phyloP scores from a whole-genome alignment of 1,140 invertebrate species.

The Solenopsis fugax region DNA sequence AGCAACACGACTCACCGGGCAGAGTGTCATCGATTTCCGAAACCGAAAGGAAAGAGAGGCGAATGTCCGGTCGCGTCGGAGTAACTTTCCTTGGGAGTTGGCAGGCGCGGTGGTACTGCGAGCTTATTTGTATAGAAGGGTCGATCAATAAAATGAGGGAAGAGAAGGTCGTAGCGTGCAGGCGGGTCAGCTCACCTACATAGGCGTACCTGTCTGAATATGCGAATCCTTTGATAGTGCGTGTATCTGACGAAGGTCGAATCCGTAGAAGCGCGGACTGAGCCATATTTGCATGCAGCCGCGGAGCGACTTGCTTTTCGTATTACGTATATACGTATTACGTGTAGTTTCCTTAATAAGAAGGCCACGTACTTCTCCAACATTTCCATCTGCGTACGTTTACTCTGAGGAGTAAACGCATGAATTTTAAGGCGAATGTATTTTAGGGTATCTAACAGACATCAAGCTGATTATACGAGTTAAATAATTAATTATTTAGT shows the following conservation, averaged over 20 bases:
- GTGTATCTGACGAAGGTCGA: conserved; percentile 67
- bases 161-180: conserved; percentile 83
- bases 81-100: conserved; percentile 78
- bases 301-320: conserved; percentile 28
- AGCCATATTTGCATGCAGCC: conserved; percentile 62
- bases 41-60: conserved; percentile 61
- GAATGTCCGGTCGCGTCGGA: conserved; percentile 66
- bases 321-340: conserved; percentile 10
- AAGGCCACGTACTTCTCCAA: background rate
- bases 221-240: conserved; percentile 67
- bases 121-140: conserved; percentile 84
- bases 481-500: background rate
- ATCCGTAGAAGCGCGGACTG: conserved; percentile 54
- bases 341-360: conserved; percentile 27
- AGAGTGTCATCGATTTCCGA: conserved; percentile 63
- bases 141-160: conserved; percentile 86
- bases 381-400: conserved; percentile 12
- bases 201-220: conserved; percentile 70
- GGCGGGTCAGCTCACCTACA: conserved; percentile 79
- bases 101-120: conserved; percentile 74
- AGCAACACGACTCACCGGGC: background rate
- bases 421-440: background rate
- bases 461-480: background rate
- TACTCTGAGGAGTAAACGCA: background rate
- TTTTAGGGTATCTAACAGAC: background rate